Evolutionary conservation across 2,888 invertebrate genomes (phyloP).

Genomic region (Cancer borealis): DNA sequence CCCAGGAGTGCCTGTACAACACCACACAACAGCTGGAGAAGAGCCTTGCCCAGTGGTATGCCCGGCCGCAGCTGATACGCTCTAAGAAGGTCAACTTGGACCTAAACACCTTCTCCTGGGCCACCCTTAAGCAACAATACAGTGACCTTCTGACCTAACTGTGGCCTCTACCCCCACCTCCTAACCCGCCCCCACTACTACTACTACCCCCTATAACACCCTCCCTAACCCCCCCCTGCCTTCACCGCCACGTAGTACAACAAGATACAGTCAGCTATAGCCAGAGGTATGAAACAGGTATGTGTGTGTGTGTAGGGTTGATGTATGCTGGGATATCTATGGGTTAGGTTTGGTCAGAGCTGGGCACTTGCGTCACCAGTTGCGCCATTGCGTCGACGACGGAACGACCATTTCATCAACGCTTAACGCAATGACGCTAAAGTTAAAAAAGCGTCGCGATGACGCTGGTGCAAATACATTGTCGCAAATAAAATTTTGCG

Average conservation of each 20-base stretch:
- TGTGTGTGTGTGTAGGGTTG: neutral
- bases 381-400: too few species aligned
- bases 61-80: constrained; percentile 80
- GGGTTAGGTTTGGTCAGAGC: too few species aligned
- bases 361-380: too few species aligned
- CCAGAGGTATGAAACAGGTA: neutral
- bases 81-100: constrained; percentile 75
- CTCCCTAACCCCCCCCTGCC: neutral
- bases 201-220: neutral
- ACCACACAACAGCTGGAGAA: constrained; percentile 83
- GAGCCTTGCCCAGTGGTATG: constrained; percentile 82
- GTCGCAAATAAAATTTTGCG: too few species aligned
- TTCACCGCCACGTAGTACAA: constrained; percentile 32
- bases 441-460: too few species aligned
- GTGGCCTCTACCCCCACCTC: neutral
- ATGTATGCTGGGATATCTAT: too few species aligned
- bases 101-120: constrained; percentile 74
- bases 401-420: too few species aligned
- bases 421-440: too few species aligned
- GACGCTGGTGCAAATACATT: too few species aligned
- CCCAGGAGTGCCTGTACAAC: constrained; percentile 83
- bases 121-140: constrained; percentile 70
- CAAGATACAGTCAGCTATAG: neutral
- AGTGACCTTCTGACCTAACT: constrained; percentile 63
- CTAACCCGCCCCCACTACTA: neutral